phyloP scores from a whole-genome alignment of 92 coral and sea anemone species.

The Nematostella vectensis region DNA sequence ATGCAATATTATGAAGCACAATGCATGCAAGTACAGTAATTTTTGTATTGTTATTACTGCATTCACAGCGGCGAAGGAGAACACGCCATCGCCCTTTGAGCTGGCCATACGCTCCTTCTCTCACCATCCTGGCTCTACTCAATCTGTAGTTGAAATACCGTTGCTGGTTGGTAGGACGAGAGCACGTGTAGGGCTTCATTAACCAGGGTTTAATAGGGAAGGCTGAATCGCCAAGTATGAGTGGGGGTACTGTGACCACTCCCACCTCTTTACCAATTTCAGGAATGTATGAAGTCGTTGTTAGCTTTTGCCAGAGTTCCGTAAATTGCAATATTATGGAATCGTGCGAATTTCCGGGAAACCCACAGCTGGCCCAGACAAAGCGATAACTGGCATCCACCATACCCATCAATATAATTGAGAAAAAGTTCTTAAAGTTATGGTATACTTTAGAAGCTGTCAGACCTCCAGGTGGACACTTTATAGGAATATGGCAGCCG shows the following conservation, averaged over 20 bases:
- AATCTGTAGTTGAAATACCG: conserved; percentile 6
- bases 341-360: conserved; percentile 7
- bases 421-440: conserved; percentile 4
- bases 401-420: not conserved
- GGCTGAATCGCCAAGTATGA: conserved; percentile 5
- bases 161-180: not conserved
- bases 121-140: conserved; percentile 9
- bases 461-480: conserved; percentile 5
- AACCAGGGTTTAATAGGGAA: conserved; percentile 5
- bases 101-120: conserved; percentile 9
- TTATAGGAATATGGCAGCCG: conserved; percentile 7
- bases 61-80: not conserved
- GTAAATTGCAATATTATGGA: conserved; percentile 17
- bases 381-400: conserved; percentile 6
- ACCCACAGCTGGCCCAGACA: conserved; percentile 3
- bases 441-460: conserved; percentile 6
- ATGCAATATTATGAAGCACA: conserved; percentile 7
- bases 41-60: not conserved
- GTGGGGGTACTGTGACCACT: conserved; percentile 12
- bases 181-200: conserved; percentile 5
- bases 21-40: conserved; percentile 4
- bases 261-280: conserved; percentile 2
- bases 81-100: conserved; percentile 11
- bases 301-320: not conserved
- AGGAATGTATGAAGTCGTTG: not conserved